Percentiles rank a stretch among this genome's conserved stretches.
Evolutionary conservation across 2,888 invertebrate species (phyloP).

Genomic region (Blera fallax): DNA sequence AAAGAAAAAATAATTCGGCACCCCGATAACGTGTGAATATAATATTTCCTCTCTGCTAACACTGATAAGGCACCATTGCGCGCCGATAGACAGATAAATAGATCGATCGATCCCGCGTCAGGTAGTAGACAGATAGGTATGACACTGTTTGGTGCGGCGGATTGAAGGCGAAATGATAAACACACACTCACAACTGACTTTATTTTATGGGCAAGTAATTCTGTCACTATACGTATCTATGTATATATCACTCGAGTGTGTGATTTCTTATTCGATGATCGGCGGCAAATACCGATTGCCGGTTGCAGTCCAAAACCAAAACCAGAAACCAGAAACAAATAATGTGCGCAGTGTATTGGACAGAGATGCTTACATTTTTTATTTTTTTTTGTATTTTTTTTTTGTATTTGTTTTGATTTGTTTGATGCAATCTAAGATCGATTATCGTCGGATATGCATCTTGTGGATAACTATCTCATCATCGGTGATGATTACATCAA

Average conservation of each 20-base stretch:
- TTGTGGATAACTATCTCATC: constrained; percentile 54
- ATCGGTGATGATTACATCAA: constrained; percentile 35
- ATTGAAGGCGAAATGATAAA: constrained; percentile 42
- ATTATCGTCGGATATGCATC: constrained; percentile 43
- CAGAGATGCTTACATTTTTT: constrained; percentile 58
- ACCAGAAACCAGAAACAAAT: constrained; percentile 18
- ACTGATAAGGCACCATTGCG: constrained; percentile 50
- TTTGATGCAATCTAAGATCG: constrained; percentile 38
- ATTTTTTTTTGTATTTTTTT: constrained; percentile 1
- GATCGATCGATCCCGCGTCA: constrained; percentile 64
- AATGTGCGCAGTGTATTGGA: constrained; percentile 35
- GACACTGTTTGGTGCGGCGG: constrained; percentile 32
- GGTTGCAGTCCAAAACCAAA: background rate
- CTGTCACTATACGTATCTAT: constrained; percentile 1
- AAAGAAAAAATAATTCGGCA: constrained; percentile 29
- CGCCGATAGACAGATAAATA: constrained; percentile 52
- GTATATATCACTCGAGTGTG: background rate
- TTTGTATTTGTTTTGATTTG: background rate
- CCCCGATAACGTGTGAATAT: constrained; percentile 43
- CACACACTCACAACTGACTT: constrained; percentile 19
- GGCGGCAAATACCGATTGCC: background rate
- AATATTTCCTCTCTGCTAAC: constrained; percentile 47
- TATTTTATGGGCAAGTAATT: constrained; percentile 6
- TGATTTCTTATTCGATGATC: constrained; percentile 4
- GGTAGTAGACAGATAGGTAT: constrained; percentile 1